Base-by-base conservation (phyloP, 2,113 vertebrate species). In the Mugil cephalus region DNA sequence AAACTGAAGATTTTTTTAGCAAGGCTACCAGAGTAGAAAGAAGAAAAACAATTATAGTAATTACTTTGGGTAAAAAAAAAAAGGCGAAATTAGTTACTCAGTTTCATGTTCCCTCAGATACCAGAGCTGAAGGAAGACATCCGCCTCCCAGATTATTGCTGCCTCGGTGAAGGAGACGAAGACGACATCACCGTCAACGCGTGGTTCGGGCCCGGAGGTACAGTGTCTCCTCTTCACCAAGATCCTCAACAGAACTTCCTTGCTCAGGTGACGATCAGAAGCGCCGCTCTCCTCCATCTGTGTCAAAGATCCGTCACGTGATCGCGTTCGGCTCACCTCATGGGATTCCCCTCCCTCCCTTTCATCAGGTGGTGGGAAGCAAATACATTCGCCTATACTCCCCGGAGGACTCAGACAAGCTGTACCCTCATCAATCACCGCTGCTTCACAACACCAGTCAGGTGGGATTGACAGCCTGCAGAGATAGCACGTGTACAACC, bases 231-330 rank as follows among this genome's bases (percentile, higher is more conserved):
- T 1, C 95, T 99, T 18, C 98, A 99, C 80, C 98, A 99, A 48
- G 98, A 99, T 79, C 97, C 98, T 7, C 96, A 99, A 83, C 96
- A 98, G 71, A 99, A 99, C 85, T 96, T 99, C 69, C 90, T 99
- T 64, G 95, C 91, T 1, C 98, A 99, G 95, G 98, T 98, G 17
- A 82, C 7, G 1, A 24, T 10, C 5, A 30, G 5, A 30, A 18
- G 8, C 7, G 1, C 54, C 6, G 9, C 15, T 18, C 67, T 52
- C n/a, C 51, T 47, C 15, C 43, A 53, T 58, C 50, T 36, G 46
- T 62, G 62, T 73, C 45, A 76, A 19, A 78, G 52, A 47, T 56
- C 10, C 12, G 10, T 78, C 50, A 42, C 15, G 3, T n/a, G 62
- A 50, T 18, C 30, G n/a, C 61, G 9, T 52, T 52, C 47, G 76